Base-by-base conservation (phyloP, 1,140 invertebrate genomes). In the Kradibia gibbosae region DNA sequence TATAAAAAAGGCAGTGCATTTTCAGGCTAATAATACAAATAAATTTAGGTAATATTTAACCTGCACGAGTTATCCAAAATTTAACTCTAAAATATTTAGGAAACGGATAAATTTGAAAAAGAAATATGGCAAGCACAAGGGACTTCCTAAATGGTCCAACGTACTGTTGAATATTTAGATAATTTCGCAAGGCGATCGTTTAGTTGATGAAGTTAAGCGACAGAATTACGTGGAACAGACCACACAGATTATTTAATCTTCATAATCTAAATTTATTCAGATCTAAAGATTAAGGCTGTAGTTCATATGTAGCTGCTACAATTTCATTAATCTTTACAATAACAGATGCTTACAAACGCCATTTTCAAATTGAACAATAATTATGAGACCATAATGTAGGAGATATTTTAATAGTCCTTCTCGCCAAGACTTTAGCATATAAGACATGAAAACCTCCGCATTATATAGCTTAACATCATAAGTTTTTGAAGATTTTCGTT, bases 131-230 rank as follows among this genome's bases (percentile, higher is more conserved):
- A 45, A 70, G 67, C 60, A 28, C 11, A 42, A 70, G 67, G 67
- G 39, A 45, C 17, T 70, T 22, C 5, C 45, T 20, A 31, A 25
- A 8, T 48, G 25, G 45, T 42, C 42, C 45, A 31, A 22, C 36
- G n/a, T n/a, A 53, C 42, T 72, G 31, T 74, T 55, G 72, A 74
- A 74, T 74, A 74, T 74, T 74, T 74, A 74, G 72, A 74, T 57
- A 55, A 74, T 31, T 53, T 74, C n/a, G 28, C 3, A 53, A 50
- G 72, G 31, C 25, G 70, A 70, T 42, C 70, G n/a, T 72, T 72
- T 50, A 50, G 48, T 74, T 74, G 50, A 74, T 48, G 31, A 45
- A 74, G n/a, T 39, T 74, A 74, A 74, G 57, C 31, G 72, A 39
- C 34, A 50, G 31, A 55, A 50, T 74, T 50, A 34, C 50, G 50